Conservation (phyloP, 2,113 vertebrate species). For the Triplophysa tibetana region DNA sequence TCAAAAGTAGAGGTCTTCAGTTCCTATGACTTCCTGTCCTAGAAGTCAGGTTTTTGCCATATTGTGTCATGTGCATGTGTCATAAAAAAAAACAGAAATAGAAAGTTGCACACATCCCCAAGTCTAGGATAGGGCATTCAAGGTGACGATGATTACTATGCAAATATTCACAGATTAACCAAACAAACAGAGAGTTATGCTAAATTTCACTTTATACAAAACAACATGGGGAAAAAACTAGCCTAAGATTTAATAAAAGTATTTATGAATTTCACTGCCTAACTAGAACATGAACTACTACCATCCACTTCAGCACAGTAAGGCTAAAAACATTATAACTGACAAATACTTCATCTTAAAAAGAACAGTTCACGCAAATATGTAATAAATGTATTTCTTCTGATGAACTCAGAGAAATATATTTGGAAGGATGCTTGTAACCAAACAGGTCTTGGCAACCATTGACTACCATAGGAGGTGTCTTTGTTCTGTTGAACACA, state of each 20-base stretch:
- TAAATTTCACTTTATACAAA: not conserved
- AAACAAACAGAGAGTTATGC: slow-evolving; percentile 9
- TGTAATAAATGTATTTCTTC: no score
- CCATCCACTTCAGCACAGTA: not conserved
- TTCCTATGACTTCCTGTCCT: not conserved
- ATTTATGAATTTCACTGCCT: not conserved
- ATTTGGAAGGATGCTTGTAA: no score
- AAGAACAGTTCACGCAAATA: no score
- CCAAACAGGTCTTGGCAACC: no score
- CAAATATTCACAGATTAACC: slow-evolving; percentile 35
- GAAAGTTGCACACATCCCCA: not conserved
- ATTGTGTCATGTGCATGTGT: not conserved
- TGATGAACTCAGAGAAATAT: no score
- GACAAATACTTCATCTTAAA: not conserved
- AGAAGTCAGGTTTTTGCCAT: not conserved
- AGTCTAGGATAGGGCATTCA: not conserved
- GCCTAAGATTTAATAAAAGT: not conserved
- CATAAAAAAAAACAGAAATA: not conserved
- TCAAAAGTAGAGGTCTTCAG: not conserved
- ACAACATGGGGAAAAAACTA: not conserved
- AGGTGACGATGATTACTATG: slow-evolving; percentile 12
- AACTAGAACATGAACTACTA: not conserved
- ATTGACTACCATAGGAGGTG: no score
- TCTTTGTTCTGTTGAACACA: no score
- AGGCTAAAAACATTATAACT: not conserved